phyloP scores from a whole-genome alignment of 2,888 invertebrate genomes.

The Pollenia angustigena region DNA sequence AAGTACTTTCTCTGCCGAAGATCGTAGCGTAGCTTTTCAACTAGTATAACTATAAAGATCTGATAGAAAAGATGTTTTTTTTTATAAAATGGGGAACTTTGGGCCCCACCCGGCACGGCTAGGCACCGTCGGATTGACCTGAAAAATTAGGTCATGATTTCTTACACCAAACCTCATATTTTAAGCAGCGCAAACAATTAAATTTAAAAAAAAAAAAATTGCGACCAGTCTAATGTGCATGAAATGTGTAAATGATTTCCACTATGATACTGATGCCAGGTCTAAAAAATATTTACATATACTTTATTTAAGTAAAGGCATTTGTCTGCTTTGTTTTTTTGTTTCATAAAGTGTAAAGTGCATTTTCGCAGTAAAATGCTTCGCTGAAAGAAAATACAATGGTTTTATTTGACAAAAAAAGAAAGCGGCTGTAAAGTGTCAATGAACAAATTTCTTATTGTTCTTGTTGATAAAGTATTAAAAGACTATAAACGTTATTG shows the following conservation, averaged over 20 bases:
- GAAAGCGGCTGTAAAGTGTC: conserved; percentile 18
- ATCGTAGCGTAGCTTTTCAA: too few relatives aligned
- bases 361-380: conserved; percentile 15
- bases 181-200: too few relatives aligned
- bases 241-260: background rate
- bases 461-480: conserved; percentile 15
- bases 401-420: background rate
- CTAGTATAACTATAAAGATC: too few relatives aligned
- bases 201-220: too few relatives aligned
- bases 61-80: too few relatives aligned
- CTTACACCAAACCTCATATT: too few relatives aligned
- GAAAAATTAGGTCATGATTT: too few relatives aligned
- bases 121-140: too few relatives aligned
- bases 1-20: too few relatives aligned
- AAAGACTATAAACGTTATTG: conserved; percentile 35
- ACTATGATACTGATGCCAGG: background rate
- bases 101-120: too few relatives aligned
- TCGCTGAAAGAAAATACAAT: background rate
- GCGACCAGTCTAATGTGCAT: too few relatives aligned
- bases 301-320: background rate
- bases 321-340: background rate
- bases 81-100: too few relatives aligned
- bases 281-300: background rate
- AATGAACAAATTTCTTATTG: conserved; percentile 28
- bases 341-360: background rate